Conservation (phyloP, 2,113 vertebrate genomes). For the Nycticebus coucang region DNA sequence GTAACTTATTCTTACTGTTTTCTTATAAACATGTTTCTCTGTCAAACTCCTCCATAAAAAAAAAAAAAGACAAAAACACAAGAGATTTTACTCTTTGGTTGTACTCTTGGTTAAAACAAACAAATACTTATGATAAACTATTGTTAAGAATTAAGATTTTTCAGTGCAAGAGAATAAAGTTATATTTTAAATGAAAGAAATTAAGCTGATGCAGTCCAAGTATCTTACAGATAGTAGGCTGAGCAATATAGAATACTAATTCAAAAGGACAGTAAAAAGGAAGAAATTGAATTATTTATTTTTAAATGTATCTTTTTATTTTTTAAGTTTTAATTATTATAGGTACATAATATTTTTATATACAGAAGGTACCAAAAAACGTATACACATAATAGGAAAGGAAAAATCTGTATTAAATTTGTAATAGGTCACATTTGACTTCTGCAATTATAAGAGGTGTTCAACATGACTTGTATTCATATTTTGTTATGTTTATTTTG, state of each 20-base stretch:
- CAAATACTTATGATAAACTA: neutral
- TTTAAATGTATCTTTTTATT: too few species aligned
- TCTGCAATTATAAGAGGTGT: too few species aligned
- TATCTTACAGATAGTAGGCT: neutral
- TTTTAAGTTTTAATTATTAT: too few species aligned
- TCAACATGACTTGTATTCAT: too few species aligned
- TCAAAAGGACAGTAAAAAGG: neutral
- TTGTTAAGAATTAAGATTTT: conserved; percentile 15
- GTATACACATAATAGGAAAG: too few species aligned
- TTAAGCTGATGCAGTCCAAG: neutral
- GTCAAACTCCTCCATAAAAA: neutral
- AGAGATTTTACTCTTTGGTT: conserved; percentile 4
- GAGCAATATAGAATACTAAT: neutral
- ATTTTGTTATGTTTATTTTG: too few species aligned
- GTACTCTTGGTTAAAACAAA: neutral
- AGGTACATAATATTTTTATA: too few species aligned
- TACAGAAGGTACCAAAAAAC: too few species aligned
- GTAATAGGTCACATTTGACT: too few species aligned
- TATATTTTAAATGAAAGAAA: neutral
- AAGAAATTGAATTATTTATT: neutral
- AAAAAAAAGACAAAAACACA: neutral
- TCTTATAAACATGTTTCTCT: too few species aligned
- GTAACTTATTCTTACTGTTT: too few species aligned
- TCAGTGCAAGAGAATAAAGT: neutral
- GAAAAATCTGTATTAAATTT: too few species aligned